Conservation (phyloP, 2,113 vertebrate species). For the Crotalus horridus region DNA sequence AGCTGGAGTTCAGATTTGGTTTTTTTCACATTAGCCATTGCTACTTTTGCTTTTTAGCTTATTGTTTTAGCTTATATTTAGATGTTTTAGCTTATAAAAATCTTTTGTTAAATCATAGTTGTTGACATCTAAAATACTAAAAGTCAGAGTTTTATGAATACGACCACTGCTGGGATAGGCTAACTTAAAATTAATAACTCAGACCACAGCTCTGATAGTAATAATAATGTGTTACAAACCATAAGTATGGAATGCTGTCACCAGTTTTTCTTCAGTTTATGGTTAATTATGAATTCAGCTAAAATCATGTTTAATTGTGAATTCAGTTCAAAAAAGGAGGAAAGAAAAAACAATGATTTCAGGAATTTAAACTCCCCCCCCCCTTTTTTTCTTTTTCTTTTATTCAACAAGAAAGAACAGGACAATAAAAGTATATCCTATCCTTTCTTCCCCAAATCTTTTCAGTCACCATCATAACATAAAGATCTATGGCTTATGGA, state of each 20-base stretch:
- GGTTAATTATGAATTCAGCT: neutral
- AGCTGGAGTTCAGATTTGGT: neutral
- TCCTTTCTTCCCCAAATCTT: neutral
- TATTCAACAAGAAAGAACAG: neutral
- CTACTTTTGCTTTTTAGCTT: neutral
- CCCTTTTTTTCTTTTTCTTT: neutral
- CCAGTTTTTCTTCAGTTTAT: neutral
- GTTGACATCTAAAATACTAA: neutral
- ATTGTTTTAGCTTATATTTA: neutral
- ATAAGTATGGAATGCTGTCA: neutral
- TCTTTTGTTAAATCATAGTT: neutral
- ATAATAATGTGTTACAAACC: neutral
- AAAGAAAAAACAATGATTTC: neutral
- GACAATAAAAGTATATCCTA: neutral
- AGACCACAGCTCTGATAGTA: neutral
- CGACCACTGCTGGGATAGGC: neutral
- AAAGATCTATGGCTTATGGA: neutral
- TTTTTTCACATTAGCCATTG: neutral
- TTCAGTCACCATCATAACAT: neutral
- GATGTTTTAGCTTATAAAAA: neutral
- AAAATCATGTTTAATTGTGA: neutral
- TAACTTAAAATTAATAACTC: neutral
- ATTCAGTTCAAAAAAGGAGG: neutral
- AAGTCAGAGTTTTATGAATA: neutral
- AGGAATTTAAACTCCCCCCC: neutral